Percentiles rank a stretch among this genome's conserved stretches.
Evolutionary conservation across 2,797 vertebrate species (phyloP).

Genomic region (Naso thynnoides): DNA sequence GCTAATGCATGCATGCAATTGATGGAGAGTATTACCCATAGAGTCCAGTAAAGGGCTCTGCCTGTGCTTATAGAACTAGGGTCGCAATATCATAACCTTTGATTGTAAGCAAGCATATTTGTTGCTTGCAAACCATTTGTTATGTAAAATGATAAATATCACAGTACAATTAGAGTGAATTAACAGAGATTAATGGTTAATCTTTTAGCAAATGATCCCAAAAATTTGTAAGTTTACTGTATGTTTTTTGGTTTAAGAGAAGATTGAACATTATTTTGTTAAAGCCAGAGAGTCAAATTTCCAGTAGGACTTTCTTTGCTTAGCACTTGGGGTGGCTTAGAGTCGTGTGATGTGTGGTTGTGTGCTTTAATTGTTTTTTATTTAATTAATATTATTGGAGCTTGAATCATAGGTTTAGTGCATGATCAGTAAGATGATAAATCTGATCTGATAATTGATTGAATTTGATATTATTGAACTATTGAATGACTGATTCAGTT

Average conservation of each 20-base stretch:
- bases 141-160: background rate
- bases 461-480: constrained; percentile 54
- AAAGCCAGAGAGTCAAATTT: constrained; percentile 28
- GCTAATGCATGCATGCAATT: too few species aligned
- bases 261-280: background rate
- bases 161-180: background rate
- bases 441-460: constrained; percentile 57
- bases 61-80: too few species aligned
- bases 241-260: background rate
- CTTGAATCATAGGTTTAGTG: constrained; percentile 79
- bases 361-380: constrained; percentile 43
- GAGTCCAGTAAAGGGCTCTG: too few species aligned
- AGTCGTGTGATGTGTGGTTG: constrained; percentile 67
- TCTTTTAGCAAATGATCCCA: background rate
- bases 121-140: background rate
- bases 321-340: constrained; percentile 37
- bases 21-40: too few species aligned
- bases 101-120: too few species aligned
- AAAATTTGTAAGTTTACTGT: too few species aligned
- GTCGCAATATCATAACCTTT: too few species aligned
- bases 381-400: constrained; percentile 9
- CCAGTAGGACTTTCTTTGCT: constrained; percentile 37
- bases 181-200: background rate
- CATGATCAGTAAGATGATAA: constrained; percentile 80
- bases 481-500: constrained; percentile 67